Conservation (phyloP, 2,888 invertebrate genomes). For the Synergus japonicus region DNA sequence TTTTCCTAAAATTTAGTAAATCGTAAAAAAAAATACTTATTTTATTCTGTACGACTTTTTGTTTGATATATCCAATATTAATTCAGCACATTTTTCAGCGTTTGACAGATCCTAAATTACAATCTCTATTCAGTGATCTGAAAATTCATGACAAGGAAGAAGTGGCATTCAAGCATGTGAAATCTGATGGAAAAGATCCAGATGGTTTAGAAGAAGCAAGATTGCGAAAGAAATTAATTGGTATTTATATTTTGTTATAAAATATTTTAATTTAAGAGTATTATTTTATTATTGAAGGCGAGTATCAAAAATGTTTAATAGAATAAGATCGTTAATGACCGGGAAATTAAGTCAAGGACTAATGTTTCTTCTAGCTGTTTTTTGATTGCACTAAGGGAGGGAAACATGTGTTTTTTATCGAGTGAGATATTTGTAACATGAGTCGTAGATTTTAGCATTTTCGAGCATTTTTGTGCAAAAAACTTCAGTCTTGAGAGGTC, state of each 20-base stretch:
- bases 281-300: not conserved
- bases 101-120: conserved; percentile 89
- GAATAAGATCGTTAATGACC: too few species aligned
- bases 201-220: conserved; percentile 91
- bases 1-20: too few species aligned
- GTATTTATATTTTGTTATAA: conserved; percentile 70
- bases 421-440: too few species aligned
- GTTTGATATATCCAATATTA: conserved; percentile 27
- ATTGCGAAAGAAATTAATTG: conserved; percentile 87
- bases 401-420: too few species aligned
- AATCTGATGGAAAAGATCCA: conserved; percentile 90
- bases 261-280: not conserved
- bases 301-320: too few species aligned
- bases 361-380: too few species aligned
- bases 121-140: conserved; percentile 91
- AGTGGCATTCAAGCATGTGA: conserved; percentile 88
- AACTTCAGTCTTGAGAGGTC: too few species aligned
- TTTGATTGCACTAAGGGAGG: too few species aligned
- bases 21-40: not conserved
- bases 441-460: too few species aligned
- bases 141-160: conserved; percentile 96
- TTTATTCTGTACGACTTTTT: not conserved
- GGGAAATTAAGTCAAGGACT: too few species aligned
- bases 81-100: conserved; percentile 80
- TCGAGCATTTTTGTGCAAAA: too few species aligned